Conservation (phyloP, 30 jellyfish, hydroid and myxozoan species). For the Aurelia aurita region DNA sequence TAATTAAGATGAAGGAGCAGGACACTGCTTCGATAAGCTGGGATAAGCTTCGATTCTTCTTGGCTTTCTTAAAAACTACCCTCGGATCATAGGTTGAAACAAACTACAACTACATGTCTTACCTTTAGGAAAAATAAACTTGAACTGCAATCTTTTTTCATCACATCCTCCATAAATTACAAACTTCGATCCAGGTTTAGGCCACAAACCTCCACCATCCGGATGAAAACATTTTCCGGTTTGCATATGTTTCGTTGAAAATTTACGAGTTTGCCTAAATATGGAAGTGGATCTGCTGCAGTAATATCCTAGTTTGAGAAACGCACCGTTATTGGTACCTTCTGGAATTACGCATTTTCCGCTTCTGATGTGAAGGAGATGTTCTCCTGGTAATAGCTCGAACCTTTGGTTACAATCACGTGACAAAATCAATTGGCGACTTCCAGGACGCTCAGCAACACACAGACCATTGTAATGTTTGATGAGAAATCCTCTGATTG, state of each 20-base stretch:
- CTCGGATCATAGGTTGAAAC: no score
- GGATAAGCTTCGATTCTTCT: no score
- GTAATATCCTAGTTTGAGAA: not conserved
- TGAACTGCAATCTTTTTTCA: constrained; percentile 33
- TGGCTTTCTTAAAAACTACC: no score
- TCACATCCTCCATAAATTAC: constrained; percentile 58
- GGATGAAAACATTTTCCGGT: constrained; percentile 64
- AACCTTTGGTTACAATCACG: constrained; percentile 3
- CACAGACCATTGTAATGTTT: constrained; percentile 26
- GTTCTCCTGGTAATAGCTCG: not conserved
- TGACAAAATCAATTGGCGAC: not conserved
- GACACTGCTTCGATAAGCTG: no score
- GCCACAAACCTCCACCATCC: constrained; percentile 23
- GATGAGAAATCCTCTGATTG: not conserved
- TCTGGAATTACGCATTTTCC: constrained; percentile 32
- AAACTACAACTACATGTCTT: not conserved
- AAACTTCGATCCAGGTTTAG: constrained; percentile 33
- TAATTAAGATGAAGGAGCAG: no score
- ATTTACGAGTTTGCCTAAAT: constrained; percentile 13
- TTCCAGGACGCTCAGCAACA: not conserved
- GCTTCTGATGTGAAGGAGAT: constrained; percentile 1
- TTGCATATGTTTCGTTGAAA: constrained; percentile 30
- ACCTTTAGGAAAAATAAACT: not conserved
- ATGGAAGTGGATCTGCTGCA: not conserved
- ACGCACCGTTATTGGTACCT: not conserved